phyloP scores from a whole-genome alignment of 2,888 invertebrate genomes.

The Callinectes sapidus region DNA sequence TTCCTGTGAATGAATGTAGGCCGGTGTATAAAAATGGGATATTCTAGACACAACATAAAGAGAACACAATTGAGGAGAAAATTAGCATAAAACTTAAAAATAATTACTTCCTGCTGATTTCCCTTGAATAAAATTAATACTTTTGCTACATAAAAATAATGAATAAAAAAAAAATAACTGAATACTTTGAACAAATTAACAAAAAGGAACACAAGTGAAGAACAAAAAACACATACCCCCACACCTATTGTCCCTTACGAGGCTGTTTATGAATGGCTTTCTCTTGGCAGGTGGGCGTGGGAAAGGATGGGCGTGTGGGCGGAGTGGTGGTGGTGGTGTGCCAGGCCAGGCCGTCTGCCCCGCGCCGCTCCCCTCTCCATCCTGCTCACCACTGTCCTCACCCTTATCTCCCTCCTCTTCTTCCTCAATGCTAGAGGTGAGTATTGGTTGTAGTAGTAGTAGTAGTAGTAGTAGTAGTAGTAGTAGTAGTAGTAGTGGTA shows the following conservation, averaged over 20 bases:
- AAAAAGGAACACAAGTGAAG: neutral
- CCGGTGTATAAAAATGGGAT: neutral
- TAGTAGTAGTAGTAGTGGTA: no score
- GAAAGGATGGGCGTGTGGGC: constrained; percentile 51
- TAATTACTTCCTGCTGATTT: no score
- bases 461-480: no score
- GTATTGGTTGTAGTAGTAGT: neutral
- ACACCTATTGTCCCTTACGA: neutral
- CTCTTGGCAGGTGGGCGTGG: constrained; percentile 45
- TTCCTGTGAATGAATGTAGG: neutral
- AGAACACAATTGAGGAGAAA: no score
- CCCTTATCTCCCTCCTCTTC: constrained; percentile 66
- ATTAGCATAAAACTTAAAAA: no score
- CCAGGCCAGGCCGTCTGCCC: constrained; percentile 56
- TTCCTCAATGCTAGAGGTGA: constrained; percentile 67
- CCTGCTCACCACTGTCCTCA: constrained; percentile 62
- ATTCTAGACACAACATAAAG: neutral
- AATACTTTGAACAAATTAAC: neutral
- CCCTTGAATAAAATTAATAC: neutral
- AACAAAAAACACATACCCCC: neutral
- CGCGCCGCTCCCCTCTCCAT: constrained; percentile 65
- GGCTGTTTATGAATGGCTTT: neutral
- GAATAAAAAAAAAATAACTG: neutral
- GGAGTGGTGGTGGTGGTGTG: constrained; percentile 67
- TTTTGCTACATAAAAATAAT: no score